phyloP scores from a whole-genome alignment of 1,140 invertebrate species.

The Drosophila yakuba region DNA sequence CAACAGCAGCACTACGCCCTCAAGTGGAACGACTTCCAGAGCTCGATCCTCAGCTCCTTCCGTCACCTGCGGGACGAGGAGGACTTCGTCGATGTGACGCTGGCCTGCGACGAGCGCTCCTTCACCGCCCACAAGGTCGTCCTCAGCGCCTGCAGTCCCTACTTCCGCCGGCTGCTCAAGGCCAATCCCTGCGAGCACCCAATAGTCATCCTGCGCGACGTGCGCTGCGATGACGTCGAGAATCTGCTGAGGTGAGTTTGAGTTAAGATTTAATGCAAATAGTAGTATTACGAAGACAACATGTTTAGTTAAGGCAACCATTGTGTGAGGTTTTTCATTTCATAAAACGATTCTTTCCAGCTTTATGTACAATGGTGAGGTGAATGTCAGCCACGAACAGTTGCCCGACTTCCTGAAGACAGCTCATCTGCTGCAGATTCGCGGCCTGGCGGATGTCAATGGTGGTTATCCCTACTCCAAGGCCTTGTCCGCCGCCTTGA shows the following conservation, averaged over 20 bases:
- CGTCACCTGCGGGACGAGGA: conserved; percentile 93
- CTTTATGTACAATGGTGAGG: conserved; percentile 98
- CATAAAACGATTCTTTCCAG: conserved; percentile 44
- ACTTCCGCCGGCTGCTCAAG: conserved; percentile 94
- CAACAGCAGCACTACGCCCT: conserved; percentile 93
- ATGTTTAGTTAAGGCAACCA: no score
- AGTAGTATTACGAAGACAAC: no score
- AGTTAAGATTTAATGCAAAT: no score
- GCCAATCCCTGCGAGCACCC: conserved; percentile 97
- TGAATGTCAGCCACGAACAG: conserved; percentile 95
- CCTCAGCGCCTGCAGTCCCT: conserved; percentile 95
- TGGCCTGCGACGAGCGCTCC: conserved; percentile 94
- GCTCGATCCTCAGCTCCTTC: conserved; percentile 94
- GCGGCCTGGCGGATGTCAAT: conserved; percentile 94
- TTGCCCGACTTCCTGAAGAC: conserved; percentile 94
- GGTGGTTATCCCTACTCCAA: conserved; percentile 83
- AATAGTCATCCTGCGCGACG: conserved; percentile 95
- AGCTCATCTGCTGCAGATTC: conserved; percentile 95
- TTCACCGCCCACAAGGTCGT: conserved; percentile 96
- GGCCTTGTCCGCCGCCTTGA: conserved; percentile 64
- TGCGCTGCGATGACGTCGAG: conserved; percentile 94
- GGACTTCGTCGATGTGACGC: conserved; percentile 95
- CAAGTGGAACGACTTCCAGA: conserved; percentile 97
- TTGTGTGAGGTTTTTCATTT: no score
- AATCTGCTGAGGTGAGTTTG: conserved; percentile 90